Evolutionary conservation across 1,140 invertebrate species (phyloP).

Genomic region (Drosophila serrata): DNA sequence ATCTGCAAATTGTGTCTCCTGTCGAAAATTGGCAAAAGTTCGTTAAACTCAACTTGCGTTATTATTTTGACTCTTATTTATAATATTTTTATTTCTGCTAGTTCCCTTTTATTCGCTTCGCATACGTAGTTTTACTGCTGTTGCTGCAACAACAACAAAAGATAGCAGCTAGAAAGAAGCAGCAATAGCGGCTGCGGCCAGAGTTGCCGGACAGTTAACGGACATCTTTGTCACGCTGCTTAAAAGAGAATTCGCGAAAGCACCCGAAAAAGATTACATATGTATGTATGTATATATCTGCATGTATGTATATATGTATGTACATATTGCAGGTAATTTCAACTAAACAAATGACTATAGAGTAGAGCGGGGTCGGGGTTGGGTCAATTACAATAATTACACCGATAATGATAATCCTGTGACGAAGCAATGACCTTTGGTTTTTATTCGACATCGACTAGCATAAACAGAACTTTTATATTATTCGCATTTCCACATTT

Average conservation of each 20-base stretch:
- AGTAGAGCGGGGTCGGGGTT: neutral
- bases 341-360: slow-evolving; percentile 16
- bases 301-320: neutral
- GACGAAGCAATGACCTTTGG: slow-evolving; percentile 34
- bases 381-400: slow-evolving; percentile 13
- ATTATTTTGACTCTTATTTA: slow-evolving; percentile 61
- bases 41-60: slow-evolving; percentile 52
- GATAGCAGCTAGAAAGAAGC: slow-evolving; percentile 37
- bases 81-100: slow-evolving; percentile 50
- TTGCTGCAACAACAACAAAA: slow-evolving; percentile 52
- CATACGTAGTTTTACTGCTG: slow-evolving; percentile 61
- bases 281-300: neutral
- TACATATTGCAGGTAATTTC: slow-evolving; percentile 12
- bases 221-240: slow-evolving; percentile 56
- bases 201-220: slow-evolving; percentile 61
- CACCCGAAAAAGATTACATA: slow-evolving; percentile 30
- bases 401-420: neutral
- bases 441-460: slow-evolving; percentile 13
- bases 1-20: slow-evolving; percentile 32
- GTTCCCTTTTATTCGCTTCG: slow-evolving; percentile 59
- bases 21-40: slow-evolving; percentile 38
- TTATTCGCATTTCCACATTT: slow-evolving; percentile 19
- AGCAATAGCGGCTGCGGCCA: slow-evolving; percentile 19
- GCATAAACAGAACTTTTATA: slow-evolving; percentile 15
- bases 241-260: slow-evolving; percentile 57